Evolutionary conservation across 1,140 invertebrate species (phyloP), one percentile per base, ranked within the genome.

Genomic region (Drosophila sturtevanti): DNA sequence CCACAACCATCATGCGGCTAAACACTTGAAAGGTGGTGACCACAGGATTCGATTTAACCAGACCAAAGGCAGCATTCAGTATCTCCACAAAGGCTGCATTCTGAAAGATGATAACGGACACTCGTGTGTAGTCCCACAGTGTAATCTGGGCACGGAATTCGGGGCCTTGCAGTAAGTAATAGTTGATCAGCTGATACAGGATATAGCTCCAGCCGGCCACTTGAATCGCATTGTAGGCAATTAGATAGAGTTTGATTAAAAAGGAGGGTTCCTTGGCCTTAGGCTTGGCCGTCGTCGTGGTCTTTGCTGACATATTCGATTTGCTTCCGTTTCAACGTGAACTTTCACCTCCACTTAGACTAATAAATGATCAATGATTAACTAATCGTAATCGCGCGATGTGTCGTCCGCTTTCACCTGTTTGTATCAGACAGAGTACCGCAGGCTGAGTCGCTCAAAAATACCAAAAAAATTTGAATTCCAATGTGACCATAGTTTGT

Each of bases 51-150:
- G 98, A 98, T 63, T 95, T 94, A 0, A 99, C 97, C 21, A 99
- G 91, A 6, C 97, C 95, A 21, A 95, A 89, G 0, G 94, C 92
- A 31, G 97, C 95, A 92, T 99, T 97, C 0, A 98, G 51, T 68
- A 99, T 94, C 94, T 98, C 97, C 62, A 98, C 93, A 66, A 97
- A 90, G 63, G 97, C 98, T 68, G 96, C 97, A 93, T 97, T 98
- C 93, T 99, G 98, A 81, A 98, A 98, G 72, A 98, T 94, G 44
- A 96, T 94, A 1, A 98, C 93, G 9, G 94, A 93, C 68, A 93
- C 92, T 79, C 94, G 94, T 0, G 96, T 94, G 75, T 93, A 93
- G 9, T 94, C 92, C 95, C 96, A 98, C 59, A 96, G 93, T 58
- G 93, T 92, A 84, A 76, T 80, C 69, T 78, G 90, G 62, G 76